Base-by-base conservation (phyloP, 2,797 vertebrate genomes). In the Acridotheres tristis region DNA sequence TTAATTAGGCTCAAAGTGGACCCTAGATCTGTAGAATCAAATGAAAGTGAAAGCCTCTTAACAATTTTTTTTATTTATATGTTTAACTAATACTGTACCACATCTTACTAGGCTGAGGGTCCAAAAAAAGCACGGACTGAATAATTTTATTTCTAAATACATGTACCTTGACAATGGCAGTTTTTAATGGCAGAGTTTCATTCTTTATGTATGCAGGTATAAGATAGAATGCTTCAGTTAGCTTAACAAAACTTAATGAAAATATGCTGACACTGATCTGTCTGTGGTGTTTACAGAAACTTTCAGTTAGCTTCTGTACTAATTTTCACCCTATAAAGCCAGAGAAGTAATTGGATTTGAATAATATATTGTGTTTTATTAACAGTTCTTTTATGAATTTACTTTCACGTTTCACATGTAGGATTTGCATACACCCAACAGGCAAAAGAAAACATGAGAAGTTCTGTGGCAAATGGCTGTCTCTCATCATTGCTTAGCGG, bases 331-430 rank as follows among this genome's bases (percentile, higher is more conserved):
- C 10, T 59, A 3, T 36, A 53, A 42, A 85, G n/a, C 32, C 48
- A 45, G n/a, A 66, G 40, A 32, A 13, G 8, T 85, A 22, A 25
- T 19, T 51, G 29, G 10, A 58, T 65, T 90, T 7, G 7, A 78
- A n/a, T 53, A 42, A 72, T 54, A 42, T 4, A 4, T 48, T n/a
- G 11, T 0, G 9, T 34, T 93, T 89, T 67, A 65, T 82, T 34
- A 22, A 16, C 15, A 38, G 4, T 30, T 85, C 15, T 50, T 73
- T 61, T 78, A 61, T 85, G 13, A 83, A 62, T 34, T 83, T 78
- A 34, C n/a, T 83, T 82, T 55, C 30, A 42, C 0, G 0, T 51
- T 71, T 58, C 53, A 30, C 13, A 9, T 0, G 0, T 13, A 55
- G 23, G 40, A 45, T 89, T 84, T 79, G n/a, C 0, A 0, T 58